Evolutionary conservation across 2,113 vertebrate species (phyloP).

Genomic region (Podarcis cretensis): DNA sequence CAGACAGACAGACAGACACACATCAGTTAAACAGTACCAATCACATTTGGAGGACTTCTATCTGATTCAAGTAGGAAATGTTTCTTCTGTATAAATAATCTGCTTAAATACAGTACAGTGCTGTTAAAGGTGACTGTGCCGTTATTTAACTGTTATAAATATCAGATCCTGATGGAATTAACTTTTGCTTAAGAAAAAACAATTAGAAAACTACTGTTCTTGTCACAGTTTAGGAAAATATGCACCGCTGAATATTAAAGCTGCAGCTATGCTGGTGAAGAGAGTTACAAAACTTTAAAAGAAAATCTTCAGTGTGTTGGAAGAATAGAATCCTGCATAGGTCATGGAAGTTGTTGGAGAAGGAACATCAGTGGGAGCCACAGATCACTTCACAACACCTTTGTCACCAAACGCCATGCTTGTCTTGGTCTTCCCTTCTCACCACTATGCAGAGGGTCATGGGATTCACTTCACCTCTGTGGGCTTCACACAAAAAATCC

Average conservation of each 20-base stretch:
- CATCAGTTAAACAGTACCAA: slow-evolving; percentile 17
- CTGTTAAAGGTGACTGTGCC: not conserved
- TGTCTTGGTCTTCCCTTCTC: not conserved
- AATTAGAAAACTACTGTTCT: not conserved
- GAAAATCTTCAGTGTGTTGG: not conserved
- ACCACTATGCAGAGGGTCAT: not conserved
- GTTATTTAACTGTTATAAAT: not conserved
- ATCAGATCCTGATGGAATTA: not conserved
- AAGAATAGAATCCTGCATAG: slow-evolving; percentile 31
- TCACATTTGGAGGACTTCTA: slow-evolving; percentile 19
- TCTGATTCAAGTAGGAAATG: not conserved
- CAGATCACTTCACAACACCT: slow-evolving; percentile 8
- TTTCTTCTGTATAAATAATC: slow-evolving; percentile 10
- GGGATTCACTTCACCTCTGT: not conserved
- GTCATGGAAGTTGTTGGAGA: not conserved
- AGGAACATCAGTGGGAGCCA: not conserved
- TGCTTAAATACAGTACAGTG: not conserved
- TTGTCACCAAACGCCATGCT: not conserved
- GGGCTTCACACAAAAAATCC: slow-evolving; percentile 12
- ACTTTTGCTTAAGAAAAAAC: not conserved
- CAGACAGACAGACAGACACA: not conserved
- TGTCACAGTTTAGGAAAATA: slow-evolving; percentile 18
- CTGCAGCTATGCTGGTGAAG: slow-evolving; percentile 19
- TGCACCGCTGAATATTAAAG: slow-evolving; percentile 11
- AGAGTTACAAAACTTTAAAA: not conserved